phyloP scores from a whole-genome alignment of 1,140 invertebrate species.

The Euura saliciscinereae region DNA sequence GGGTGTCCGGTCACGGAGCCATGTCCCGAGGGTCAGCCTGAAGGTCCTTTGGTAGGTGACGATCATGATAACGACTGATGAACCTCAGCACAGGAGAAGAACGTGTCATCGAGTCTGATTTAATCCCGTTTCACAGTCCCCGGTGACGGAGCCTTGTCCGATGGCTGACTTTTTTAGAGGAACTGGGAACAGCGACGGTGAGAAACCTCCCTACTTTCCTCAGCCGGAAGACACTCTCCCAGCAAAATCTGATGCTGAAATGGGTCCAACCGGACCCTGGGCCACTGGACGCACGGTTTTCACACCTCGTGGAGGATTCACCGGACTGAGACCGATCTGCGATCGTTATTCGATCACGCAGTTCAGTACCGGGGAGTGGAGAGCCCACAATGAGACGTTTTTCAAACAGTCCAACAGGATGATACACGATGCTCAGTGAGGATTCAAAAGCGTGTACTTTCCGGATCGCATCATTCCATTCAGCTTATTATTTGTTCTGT shows the following conservation, averaged over 20 bases:
- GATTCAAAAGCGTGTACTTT: constrained; percentile 18
- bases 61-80: no score
- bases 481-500: background rate
- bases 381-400: constrained; percentile 66
- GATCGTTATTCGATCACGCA: constrained; percentile 76
- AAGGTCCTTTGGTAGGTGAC: background rate
- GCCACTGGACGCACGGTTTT: constrained; percentile 73
- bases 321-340: constrained; percentile 72
- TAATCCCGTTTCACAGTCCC: background rate
- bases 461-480: background rate
- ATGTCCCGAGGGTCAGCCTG: background rate
- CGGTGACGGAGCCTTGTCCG: constrained; percentile 9
- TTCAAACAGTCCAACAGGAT: constrained; percentile 56
- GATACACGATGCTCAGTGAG: constrained; percentile 27
- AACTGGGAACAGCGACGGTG: constrained; percentile 14
- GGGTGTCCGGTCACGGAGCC: background rate
- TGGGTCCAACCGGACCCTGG: constrained; percentile 68
- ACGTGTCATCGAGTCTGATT: no score
- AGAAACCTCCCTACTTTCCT: constrained; percentile 60
- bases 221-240: constrained; percentile 61
- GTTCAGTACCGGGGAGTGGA: constrained; percentile 73
- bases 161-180: constrained; percentile 19
- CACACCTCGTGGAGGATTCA: constrained; percentile 69
- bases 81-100: no score
- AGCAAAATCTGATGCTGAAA: constrained; percentile 43